These are phyloP conservation scores for Cyclura pinguis DNA, from an alignment of 2,797 vertebrate species.

Conservation along the genomic window DNA sequence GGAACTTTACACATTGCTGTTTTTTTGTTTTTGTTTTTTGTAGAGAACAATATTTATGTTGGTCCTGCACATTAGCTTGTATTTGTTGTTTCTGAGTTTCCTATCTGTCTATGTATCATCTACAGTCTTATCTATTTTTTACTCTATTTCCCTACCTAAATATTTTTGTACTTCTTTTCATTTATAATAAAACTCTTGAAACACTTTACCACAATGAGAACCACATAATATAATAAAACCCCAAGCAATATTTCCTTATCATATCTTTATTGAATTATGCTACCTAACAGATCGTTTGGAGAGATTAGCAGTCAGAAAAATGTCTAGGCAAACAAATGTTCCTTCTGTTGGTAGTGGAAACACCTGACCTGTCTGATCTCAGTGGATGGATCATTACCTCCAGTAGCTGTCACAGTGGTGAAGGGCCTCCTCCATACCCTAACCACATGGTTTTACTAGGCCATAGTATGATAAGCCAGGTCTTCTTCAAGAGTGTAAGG, in stretches of 20 bases:
- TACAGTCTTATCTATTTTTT: too few relatives aligned
- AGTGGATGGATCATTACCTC: neutral
- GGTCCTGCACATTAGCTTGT: neutral
- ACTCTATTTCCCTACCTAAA: neutral
- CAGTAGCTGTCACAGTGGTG: neutral
- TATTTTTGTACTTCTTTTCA: neutral
- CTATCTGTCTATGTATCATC: too few relatives aligned
- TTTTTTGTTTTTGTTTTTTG: neutral
- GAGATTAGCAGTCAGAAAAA: neutral
- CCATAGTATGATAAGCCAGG: neutral
- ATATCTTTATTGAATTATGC: neutral
- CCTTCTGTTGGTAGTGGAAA: neutral
- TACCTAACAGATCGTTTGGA: neutral
- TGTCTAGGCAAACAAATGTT: neutral
- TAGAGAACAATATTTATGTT: slow-evolving; percentile 10
- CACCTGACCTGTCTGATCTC: neutral
- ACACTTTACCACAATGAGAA: neutral
- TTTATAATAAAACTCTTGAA: neutral
- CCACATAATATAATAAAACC: neutral
- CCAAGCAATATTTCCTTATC: neutral
- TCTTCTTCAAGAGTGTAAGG: neutral
- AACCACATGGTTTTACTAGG: neutral
- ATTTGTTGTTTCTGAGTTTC: neutral
- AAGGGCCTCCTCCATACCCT: neutral
- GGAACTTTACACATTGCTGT: neutral